Evolutionary conservation across 2,797 vertebrate species (phyloP), one percentile per base, ranked within the genome.

Genomic region (Pteronotus mesoamericanus): DNA sequence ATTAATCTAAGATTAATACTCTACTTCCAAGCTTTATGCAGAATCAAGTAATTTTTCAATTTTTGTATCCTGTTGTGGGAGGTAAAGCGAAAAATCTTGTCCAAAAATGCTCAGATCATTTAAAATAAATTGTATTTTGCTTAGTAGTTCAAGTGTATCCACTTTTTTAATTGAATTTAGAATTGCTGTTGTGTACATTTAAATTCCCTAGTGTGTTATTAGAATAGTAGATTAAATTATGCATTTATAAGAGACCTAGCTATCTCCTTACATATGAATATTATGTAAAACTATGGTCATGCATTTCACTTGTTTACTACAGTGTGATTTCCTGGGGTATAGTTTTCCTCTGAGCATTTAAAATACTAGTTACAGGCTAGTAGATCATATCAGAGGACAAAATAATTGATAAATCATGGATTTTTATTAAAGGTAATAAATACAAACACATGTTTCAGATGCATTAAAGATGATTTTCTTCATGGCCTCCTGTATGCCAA

Each of bases 361-460:
- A 96, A 97, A 97, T 96, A 97, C 71, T 85, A 80, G 89, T 97
- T 98, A 96, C 80, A 92, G 96, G 94, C 90, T 89, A 98, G n/a
- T 98, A 93, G 86, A 88, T 98, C 88, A n/a, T 83, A 94, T 94
- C 97, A 87, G 96, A 91, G 61, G 98, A 96, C 21, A 97, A 96
- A 97, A 71, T 57, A 97, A 4, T 34, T 94, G 97, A 97, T 69
- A 94, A 26, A 94, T 72, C 66, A 26, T 86, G 96, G 89, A 37
- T 96, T 96, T 98, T 97, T 97, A 95, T 97, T 97, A 97, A 96
- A 78, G 37, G 68, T 97, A 97, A 97, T 97, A 75, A 87, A 98
- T 98, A 92, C 39, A 98, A 98, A 98, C 97, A 69, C 77, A 90
- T 96, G 18, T 74, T 77, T 96, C 68, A 71, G 77, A 97, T 92